phyloP scores from a whole-genome alignment of 2,113 vertebrate species.

The Alosa alosa region DNA sequence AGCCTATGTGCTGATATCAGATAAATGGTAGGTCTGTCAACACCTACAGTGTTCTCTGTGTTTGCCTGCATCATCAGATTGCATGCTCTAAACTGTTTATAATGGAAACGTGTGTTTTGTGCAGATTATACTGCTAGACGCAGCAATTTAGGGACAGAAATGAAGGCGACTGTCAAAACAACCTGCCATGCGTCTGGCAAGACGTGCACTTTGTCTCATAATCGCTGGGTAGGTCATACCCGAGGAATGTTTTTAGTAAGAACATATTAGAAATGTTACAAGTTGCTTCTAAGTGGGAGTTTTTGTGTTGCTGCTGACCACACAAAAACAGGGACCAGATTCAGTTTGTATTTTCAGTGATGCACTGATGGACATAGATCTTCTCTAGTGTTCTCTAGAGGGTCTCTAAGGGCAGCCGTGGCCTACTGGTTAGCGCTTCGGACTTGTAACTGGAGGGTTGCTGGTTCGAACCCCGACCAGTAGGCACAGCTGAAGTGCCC shows the following conservation, averaged over 20 bases:
- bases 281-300: too few relatives aligned
- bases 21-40: not conserved
- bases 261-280: too few relatives aligned
- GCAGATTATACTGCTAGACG: not conserved
- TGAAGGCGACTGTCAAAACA: not conserved
- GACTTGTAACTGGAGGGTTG: too few relatives aligned
- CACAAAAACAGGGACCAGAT: not conserved
- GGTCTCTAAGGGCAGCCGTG: too few relatives aligned
- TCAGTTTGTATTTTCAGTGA: not conserved
- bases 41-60: not conserved
- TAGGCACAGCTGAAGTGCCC: too few relatives aligned
- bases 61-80: conserved; percentile 1
- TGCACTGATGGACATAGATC: not conserved
- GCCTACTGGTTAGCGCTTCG: too few relatives aligned
- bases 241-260: too few relatives aligned
- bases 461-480: too few relatives aligned
- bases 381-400: not conserved
- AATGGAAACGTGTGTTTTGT: not conserved
- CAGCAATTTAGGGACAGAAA: not conserved
- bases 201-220: too few relatives aligned
- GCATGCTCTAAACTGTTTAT: not conserved
- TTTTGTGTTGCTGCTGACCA: too few relatives aligned
- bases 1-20: not conserved
- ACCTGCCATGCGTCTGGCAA: not conserved
- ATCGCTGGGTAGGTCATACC: too few relatives aligned